Conservation (phyloP, 64 coral and sea anemone species). For the Actinia equina region DNA sequence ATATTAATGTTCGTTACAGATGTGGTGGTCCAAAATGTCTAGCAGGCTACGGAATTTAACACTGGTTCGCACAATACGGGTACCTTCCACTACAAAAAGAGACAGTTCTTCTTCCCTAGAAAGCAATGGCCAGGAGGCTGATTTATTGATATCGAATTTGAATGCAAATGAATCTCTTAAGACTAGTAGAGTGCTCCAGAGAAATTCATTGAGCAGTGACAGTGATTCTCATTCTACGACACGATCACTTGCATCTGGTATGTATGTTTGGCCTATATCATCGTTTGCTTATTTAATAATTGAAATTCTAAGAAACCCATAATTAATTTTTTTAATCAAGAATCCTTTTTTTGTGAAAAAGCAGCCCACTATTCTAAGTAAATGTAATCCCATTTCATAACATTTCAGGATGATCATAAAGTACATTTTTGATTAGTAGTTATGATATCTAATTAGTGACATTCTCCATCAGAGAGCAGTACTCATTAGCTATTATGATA, state of each 20-base stretch:
- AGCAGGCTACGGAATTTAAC: conserved; percentile 43
- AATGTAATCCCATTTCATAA: no score
- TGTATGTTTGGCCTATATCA: background rate
- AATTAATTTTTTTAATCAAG: no score
- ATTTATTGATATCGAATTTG: background rate
- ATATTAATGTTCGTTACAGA: background rate
- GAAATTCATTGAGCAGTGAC: background rate
- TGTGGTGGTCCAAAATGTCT: conserved; percentile 63
- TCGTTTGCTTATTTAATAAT: no score
- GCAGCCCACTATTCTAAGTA: no score
- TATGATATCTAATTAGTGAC: no score
- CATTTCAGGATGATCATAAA: no score
- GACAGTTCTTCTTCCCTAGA: background rate
- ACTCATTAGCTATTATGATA: no score
- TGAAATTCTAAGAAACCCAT: no score
- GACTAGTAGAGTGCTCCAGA: background rate
- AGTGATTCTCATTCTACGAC: background rate
- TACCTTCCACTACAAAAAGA: conserved; percentile 15
- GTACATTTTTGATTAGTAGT: no score
- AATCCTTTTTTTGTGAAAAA: no score
- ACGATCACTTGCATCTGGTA: background rate
- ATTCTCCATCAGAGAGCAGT: no score
- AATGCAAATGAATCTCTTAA: background rate
- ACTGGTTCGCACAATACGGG: conserved; percentile 27
- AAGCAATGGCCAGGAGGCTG: background rate